A percentile compares a stretch with the other conserved stretches of the same genome.
These are phyloP conservation scores for Podiceps cristatus DNA, from an alignment of 2,113 vertebrate genomes.

Conservation along the genomic window DNA sequence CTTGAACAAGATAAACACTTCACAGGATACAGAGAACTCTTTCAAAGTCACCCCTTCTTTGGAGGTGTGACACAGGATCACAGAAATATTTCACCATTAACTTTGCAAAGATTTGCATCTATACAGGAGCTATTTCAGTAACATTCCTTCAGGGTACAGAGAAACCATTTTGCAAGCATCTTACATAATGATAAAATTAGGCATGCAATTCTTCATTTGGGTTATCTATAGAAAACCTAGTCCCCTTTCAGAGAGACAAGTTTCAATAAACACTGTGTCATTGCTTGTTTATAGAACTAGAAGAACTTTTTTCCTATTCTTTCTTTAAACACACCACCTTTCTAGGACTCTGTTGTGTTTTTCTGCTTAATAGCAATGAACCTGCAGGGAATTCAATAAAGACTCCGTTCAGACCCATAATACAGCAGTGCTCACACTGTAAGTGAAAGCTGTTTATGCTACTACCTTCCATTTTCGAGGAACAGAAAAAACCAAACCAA, in stretches of 20 bases:
- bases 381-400: constrained; percentile 10
- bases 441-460: background rate
- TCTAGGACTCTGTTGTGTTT: background rate
- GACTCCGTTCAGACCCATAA: background rate
- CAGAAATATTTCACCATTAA: constrained; percentile 26
- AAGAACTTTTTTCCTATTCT: background rate
- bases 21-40: background rate
- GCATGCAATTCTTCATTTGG: background rate
- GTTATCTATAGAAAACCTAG: constrained; percentile 25
- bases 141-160: background rate
- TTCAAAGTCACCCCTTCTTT: constrained; percentile 2
- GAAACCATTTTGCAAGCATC: background rate
- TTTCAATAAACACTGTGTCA: constrained; percentile 67
- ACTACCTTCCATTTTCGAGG: background rate
- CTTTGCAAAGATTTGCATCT: background rate
- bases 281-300: constrained; percentile 36
- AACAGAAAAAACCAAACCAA: background rate
- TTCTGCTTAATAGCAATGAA: constrained; percentile 4
- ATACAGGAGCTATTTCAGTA: constrained; percentile 4
- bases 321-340: constrained; percentile 7
- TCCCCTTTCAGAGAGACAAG: constrained; percentile 24
- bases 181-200: constrained; percentile 37
- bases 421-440: background rate
- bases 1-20: constrained; percentile 15
- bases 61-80: constrained; percentile 35